These are phyloP conservation scores for Amblyjoppa fuscipennis DNA, from an alignment of 2,888 invertebrate genomes.

Conservation along the genomic window DNA sequence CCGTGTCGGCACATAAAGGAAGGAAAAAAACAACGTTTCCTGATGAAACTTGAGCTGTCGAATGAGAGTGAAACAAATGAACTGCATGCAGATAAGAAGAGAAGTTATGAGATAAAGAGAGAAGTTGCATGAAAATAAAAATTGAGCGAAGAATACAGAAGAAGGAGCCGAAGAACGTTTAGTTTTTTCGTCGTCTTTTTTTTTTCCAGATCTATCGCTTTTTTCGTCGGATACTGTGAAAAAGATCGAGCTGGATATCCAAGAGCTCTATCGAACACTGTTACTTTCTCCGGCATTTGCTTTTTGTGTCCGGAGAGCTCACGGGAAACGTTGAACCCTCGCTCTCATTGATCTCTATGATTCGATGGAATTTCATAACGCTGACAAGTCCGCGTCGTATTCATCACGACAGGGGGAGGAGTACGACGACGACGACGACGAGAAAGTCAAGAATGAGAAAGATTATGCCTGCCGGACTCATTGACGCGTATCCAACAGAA, in stretches of 20 bases:
- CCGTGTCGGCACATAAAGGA: slow-evolving; percentile 1
- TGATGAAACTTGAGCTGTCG: slow-evolving; percentile 73
- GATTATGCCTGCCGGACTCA: slow-evolving; percentile 34
- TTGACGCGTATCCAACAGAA: slow-evolving; percentile 43
- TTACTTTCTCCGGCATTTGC: not conserved
- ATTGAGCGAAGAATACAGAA: slow-evolving; percentile 24
- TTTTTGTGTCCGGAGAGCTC: slow-evolving; percentile 26
- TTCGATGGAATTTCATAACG: slow-evolving; percentile 48
- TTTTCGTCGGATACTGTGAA: slow-evolving; percentile 22
- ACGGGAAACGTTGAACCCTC: slow-evolving; percentile 39
- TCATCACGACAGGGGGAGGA: not conserved
- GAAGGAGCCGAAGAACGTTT: slow-evolving; percentile 36
- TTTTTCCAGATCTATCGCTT: not conserved
- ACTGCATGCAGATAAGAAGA: slow-evolving; percentile 51
- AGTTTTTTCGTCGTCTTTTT: not conserved
- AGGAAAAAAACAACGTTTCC: slow-evolving; percentile 34
- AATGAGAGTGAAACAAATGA: slow-evolving; percentile 72
- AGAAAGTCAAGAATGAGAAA: slow-evolving; percentile 10
- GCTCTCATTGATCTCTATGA: slow-evolving; percentile 25
- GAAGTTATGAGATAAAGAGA: slow-evolving; percentile 59
- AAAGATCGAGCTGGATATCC: slow-evolving; percentile 43
- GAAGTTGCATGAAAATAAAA: slow-evolving; percentile 42
- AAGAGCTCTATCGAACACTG: slow-evolving; percentile 47
- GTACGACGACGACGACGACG: slow-evolving; percentile 9
- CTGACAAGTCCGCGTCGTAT: slow-evolving; percentile 41